Evolutionary conservation across 2,888 invertebrate species (phyloP).

Genomic region (Cryptocephalus moraei): DNA sequence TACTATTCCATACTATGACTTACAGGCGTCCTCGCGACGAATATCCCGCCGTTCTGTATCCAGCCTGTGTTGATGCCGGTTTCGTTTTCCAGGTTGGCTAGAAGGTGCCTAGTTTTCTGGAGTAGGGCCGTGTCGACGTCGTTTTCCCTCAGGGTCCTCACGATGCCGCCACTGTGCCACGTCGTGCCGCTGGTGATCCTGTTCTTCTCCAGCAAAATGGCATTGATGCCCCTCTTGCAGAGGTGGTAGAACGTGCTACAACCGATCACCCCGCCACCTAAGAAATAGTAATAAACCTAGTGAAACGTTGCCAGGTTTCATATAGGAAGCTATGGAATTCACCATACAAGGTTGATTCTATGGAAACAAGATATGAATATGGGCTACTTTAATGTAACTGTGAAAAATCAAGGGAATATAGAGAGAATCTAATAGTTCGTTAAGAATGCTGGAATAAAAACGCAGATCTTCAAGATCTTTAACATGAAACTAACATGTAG

Average conservation of each 20-base stretch:
- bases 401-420: too few species aligned
- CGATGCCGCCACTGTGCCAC: constrained; percentile 23
- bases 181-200: constrained; percentile 23
- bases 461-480: too few species aligned
- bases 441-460: too few species aligned
- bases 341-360: too few species aligned
- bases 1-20: too few species aligned
- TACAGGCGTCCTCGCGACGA: constrained; percentile 65
- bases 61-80: constrained; percentile 76
- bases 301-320: too few species aligned
- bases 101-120: constrained; percentile 56
- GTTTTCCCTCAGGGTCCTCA: constrained; percentile 56
- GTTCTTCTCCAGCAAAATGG: constrained; percentile 19
- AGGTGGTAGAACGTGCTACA: constrained; percentile 22
- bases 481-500: too few species aligned
- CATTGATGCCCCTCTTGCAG: constrained; percentile 19
- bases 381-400: too few species aligned
- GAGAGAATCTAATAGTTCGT: too few species aligned
- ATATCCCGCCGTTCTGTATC: constrained; percentile 83
- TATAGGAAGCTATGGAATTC: too few species aligned
- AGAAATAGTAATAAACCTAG: too few species aligned
- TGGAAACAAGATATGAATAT: too few species aligned
- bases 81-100: constrained; percentile 63
- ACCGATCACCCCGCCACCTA: constrained; percentile 23
- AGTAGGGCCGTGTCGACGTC: constrained; percentile 78